A percentile compares a stretch with the other conserved stretches of the same genome.
These are phyloP conservation scores for Oryzias woworae DNA, from an alignment of 2,113 vertebrate genomes.

Conservation along the genomic window DNA sequence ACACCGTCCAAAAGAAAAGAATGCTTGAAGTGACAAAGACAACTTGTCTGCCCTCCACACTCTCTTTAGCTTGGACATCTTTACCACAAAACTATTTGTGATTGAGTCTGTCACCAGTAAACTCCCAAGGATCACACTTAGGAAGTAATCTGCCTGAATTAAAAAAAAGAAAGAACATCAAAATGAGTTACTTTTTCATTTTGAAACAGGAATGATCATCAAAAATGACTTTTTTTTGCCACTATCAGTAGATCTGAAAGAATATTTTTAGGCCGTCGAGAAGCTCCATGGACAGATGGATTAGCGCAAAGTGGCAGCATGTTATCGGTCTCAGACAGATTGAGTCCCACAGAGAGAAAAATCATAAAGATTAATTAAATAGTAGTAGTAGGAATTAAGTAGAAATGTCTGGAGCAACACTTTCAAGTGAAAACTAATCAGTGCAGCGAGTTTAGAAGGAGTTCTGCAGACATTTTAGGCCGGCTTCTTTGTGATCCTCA, in stretches of 20 bases:
- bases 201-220: slow-evolving; percentile 18
- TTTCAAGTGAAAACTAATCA: slow-evolving; percentile 62
- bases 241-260: slow-evolving; percentile 11
- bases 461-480: slow-evolving; percentile 41
- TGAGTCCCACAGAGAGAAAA: slow-evolving; percentile 37
- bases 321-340: slow-evolving; percentile 35
- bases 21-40: slow-evolving; percentile 53
- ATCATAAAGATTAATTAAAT: not conserved
- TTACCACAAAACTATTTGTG: slow-evolving; percentile 25
- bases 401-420: slow-evolving; percentile 15
- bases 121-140: slow-evolving; percentile 20
- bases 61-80: slow-evolving; percentile 9
- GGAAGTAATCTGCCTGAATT: slow-evolving; percentile 21
- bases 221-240: slow-evolving; percentile 15
- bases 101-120: slow-evolving; percentile 29
- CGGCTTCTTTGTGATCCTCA: slow-evolving; percentile 47
- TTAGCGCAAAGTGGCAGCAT: slow-evolving; percentile 52
- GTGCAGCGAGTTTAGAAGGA: slow-evolving; percentile 45
- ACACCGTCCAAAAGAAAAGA: slow-evolving; percentile 33
- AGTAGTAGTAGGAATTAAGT: slow-evolving; percentile 7
- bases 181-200: not conserved
- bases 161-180: too few species aligned
- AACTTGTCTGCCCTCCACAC: slow-evolving; percentile 43
- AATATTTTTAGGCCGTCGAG: slow-evolving; percentile 53
- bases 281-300: slow-evolving; percentile 52